phyloP scores from a whole-genome alignment of 2,113 vertebrate species.

The Prionailurus bengalensis region DNA sequence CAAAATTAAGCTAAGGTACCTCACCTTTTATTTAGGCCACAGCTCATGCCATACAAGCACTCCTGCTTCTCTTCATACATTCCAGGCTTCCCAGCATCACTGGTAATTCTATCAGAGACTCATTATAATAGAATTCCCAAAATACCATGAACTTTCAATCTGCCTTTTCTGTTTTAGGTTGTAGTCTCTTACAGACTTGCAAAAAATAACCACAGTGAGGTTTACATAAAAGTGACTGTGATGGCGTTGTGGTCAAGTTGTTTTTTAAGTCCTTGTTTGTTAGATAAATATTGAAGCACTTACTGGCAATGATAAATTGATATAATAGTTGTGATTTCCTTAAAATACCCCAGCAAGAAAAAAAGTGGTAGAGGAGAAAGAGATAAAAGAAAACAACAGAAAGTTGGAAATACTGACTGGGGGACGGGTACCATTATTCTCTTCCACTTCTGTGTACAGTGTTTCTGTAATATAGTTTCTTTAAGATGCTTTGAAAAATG shows the following conservation, averaged over 20 bases:
- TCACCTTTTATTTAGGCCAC: neutral
- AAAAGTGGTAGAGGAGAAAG: neutral
- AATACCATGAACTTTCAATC: neutral
- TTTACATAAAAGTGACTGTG: neutral
- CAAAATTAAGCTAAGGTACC: neutral
- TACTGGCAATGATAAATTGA: neutral
- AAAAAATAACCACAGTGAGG: conserved; percentile 3
- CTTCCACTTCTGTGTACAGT: neutral
- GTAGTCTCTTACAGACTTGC: neutral
- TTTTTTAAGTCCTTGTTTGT: neutral
- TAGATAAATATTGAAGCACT: neutral
- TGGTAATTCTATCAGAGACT: neutral
- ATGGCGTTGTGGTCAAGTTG: neutral
- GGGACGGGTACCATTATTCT: neutral
- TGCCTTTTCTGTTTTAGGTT: neutral
- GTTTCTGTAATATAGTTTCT: neutral
- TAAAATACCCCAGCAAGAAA: neutral
- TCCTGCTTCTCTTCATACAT: no score
- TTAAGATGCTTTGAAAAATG: neutral
- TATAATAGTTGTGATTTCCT: conserved; percentile 17
- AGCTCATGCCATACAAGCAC: neutral
- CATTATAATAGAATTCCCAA: neutral
- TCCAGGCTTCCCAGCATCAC: neutral
- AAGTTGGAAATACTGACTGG: neutral
- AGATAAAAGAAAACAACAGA: neutral